Conservation (phyloP, 2,113 vertebrate species). For the Ancistrus triradiatus region DNA sequence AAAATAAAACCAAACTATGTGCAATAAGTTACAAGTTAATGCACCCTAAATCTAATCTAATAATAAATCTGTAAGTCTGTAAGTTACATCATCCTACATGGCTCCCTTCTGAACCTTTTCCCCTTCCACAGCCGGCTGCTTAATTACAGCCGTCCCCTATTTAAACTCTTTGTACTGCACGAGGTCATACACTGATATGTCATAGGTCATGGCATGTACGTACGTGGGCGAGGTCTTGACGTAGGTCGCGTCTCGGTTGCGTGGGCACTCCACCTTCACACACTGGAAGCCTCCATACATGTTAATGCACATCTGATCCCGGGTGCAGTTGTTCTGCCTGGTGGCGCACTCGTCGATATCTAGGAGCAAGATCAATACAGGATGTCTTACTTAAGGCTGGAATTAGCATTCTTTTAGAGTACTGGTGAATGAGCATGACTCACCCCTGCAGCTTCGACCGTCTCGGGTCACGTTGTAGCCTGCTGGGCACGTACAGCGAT, state of each 20-base stretch:
- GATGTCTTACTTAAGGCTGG: neutral
- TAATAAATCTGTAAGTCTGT: too few relatives aligned
- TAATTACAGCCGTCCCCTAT: too few relatives aligned
- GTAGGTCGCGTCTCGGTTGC: slow-evolving; percentile 69
- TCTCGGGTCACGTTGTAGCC: slow-evolving; percentile 75
- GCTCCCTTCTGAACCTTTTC: too few relatives aligned
- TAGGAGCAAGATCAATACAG: slow-evolving; percentile 39
- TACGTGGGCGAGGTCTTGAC: slow-evolving; percentile 79
- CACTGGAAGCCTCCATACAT: slow-evolving; percentile 78
- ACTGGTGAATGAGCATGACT: too few relatives aligned
- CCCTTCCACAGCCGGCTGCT: too few relatives aligned
- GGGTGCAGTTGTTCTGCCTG: slow-evolving; percentile 77
- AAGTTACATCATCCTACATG: too few relatives aligned
- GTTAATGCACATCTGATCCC: slow-evolving; percentile 77
- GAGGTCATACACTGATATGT: too few relatives aligned
- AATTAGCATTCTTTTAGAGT: neutral
- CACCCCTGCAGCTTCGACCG: slow-evolving; percentile 75
- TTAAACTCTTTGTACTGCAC: too few relatives aligned
- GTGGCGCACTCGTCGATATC: slow-evolving; percentile 78
- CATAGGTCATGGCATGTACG: too few relatives aligned
- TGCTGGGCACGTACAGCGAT: slow-evolving; percentile 75
- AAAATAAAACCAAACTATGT: too few relatives aligned
- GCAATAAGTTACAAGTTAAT: too few relatives aligned
- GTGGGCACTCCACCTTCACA: slow-evolving; percentile 75
- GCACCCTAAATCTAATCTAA: too few relatives aligned